These are phyloP conservation scores for Paracentrotus lividus DNA, from an alignment of 53 echinoderm and acorn worm genomes.

Conservation along the genomic window DNA sequence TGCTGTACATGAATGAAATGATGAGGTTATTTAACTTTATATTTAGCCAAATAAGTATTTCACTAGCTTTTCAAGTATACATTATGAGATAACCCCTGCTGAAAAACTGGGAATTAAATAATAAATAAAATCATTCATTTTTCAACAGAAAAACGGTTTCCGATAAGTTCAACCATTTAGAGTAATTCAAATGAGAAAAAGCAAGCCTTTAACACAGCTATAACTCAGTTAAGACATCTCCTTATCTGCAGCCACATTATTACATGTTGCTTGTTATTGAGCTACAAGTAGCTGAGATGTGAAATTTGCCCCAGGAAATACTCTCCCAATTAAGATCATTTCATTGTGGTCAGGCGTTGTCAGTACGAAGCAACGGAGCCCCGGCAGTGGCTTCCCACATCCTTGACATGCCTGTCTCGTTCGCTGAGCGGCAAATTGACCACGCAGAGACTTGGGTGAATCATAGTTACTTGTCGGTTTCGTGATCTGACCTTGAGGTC, in stretches of 20 bases:
- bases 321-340: slow-evolving; percentile 29
- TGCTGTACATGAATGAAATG: too few relatives aligned
- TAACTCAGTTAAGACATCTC: background rate
- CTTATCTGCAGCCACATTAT: background rate
- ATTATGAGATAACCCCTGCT: background rate
- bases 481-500: slow-evolving; percentile 36
- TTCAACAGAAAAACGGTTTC: background rate
- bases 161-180: background rate
- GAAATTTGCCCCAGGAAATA: slow-evolving; percentile 25
- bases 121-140: background rate
- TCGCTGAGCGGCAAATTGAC: slow-evolving; percentile 25
- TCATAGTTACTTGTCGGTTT: slow-evolving; percentile 21
- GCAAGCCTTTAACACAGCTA: background rate
- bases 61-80: background rate
- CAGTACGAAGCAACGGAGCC: slow-evolving; percentile 2
- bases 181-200: background rate
- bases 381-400: slow-evolving; percentile 7
- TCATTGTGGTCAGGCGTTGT: slow-evolving; percentile 36
- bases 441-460: slow-evolving; percentile 4
- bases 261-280: slow-evolving; percentile 13
- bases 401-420: slow-evolving; percentile 30
- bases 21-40: too few relatives aligned
- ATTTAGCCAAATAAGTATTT: too few relatives aligned
- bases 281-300: background rate
- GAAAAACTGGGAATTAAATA: background rate